Evolutionary conservation across 2,797 vertebrate species (phyloP).

Genomic region (Loris lydekkerianus): DNA sequence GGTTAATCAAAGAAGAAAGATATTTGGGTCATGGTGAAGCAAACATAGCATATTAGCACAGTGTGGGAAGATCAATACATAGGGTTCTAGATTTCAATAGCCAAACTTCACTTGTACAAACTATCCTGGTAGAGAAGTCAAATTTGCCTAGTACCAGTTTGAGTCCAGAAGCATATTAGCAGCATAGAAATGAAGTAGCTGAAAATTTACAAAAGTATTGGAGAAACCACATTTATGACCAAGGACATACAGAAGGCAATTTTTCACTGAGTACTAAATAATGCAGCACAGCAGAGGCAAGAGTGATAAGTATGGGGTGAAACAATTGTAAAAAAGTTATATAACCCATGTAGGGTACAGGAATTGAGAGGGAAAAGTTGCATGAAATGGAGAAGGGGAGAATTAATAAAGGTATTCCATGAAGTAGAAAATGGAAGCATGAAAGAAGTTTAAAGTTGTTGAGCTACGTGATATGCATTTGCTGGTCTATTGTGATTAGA

Average conservation of each 20-base stretch:
- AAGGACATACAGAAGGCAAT: background rate
- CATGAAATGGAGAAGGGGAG: background rate
- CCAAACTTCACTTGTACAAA: background rate
- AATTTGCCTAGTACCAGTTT: background rate
- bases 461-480: background rate
- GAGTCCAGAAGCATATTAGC: background rate
- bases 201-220: background rate
- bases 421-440: background rate
- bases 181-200: slow-evolving; percentile 2
- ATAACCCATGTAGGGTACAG: background rate
- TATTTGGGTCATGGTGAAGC: background rate
- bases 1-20: background rate
- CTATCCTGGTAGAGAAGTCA: background rate
- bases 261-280: background rate
- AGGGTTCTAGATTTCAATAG: background rate
- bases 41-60: background rate
- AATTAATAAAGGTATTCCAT: background rate
- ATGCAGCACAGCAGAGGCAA: background rate
- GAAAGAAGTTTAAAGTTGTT: background rate
- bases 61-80: fast-evolving
- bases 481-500: background rate
- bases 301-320: background rate
- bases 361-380: background rate
- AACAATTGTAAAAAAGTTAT: background rate
- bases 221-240: background rate